Conservation (phyloP, 2,888 invertebrate genomes). For the Blera fallax region DNA sequence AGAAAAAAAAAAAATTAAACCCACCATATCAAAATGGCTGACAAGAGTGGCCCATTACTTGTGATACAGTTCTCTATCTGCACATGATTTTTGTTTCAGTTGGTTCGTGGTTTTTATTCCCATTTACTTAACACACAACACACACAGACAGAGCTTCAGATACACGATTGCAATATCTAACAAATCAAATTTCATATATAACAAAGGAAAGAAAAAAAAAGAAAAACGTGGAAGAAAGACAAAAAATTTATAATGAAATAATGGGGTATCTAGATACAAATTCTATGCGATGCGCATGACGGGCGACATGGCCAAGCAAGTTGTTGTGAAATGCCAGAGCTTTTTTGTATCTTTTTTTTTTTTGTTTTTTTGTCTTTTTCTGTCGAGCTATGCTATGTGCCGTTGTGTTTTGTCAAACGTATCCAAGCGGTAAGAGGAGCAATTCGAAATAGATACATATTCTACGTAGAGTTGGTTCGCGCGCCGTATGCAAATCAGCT, state of each 20-base stretch:
- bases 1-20: not conserved
- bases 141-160: not conserved
- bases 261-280: constrained; percentile 68
- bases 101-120: constrained; percentile 35
- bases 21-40: constrained; percentile 65
- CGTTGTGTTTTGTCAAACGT: constrained; percentile 62
- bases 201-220: constrained; percentile 25
- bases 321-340: constrained; percentile 66
- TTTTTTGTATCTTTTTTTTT: constrained; percentile 20
- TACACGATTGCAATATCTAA: constrained; percentile 49
- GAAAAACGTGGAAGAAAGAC: constrained; percentile 54
- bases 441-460: constrained; percentile 66
- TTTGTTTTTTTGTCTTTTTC: constrained; percentile 27
- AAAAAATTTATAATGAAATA: constrained; percentile 62
- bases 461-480: constrained; percentile 37
- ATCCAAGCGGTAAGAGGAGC: constrained; percentile 59
- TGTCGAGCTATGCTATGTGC: constrained; percentile 17
- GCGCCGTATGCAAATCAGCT: constrained; percentile 58
- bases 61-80: constrained; percentile 39
- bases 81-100: constrained; percentile 37
- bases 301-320: constrained; percentile 65
- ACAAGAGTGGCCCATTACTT: constrained; percentile 40
- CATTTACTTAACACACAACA: constrained; percentile 22
- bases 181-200: constrained; percentile 67
- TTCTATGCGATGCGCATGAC: constrained; percentile 72